A percentile compares a stretch with the other conserved stretches of the same genome.
These are phyloP conservation scores for Acanthurus tractus DNA, from an alignment of 2,797 vertebrate species.

Conservation along the genomic window DNA sequence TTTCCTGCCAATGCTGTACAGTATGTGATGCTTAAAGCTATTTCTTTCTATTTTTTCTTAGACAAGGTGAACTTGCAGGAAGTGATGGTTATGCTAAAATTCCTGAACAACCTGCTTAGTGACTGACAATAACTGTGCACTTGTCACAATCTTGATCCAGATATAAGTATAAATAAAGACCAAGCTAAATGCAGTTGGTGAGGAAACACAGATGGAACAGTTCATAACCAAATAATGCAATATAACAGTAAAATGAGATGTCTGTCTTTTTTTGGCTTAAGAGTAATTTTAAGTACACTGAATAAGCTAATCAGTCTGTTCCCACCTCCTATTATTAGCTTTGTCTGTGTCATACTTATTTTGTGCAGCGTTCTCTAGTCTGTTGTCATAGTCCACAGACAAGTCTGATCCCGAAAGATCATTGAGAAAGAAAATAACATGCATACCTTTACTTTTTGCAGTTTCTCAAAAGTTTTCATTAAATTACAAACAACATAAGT, in stretches of 20 bases:
- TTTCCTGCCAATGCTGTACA: not conserved
- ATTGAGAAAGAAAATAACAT: not conserved
- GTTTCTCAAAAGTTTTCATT: not conserved
- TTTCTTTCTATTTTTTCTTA: not conserved
- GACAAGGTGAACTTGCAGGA: not conserved
- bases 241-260: not conserved
- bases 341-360: not conserved
- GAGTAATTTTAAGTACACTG: not conserved
- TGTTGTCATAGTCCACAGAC: constrained; percentile 7
- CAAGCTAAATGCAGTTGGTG: too few species aligned
- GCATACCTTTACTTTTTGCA: not conserved
- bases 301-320: not conserved
- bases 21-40: too few species aligned
- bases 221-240: not conserved
- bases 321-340: not conserved
- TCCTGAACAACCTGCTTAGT: constrained; percentile 39
- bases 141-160: not conserved
- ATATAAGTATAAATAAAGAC: too few species aligned
- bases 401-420: constrained; percentile 13
- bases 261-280: not conserved
- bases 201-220: not conserved
- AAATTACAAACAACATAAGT: not conserved
- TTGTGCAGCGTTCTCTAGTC: not conserved
- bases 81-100: not conserved
- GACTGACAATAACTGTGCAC: not conserved